Evolutionary conservation across 2,797 vertebrate genomes (phyloP), one percentile per base, ranked within the genome.

Genomic region (Balearica regulorum): DNA sequence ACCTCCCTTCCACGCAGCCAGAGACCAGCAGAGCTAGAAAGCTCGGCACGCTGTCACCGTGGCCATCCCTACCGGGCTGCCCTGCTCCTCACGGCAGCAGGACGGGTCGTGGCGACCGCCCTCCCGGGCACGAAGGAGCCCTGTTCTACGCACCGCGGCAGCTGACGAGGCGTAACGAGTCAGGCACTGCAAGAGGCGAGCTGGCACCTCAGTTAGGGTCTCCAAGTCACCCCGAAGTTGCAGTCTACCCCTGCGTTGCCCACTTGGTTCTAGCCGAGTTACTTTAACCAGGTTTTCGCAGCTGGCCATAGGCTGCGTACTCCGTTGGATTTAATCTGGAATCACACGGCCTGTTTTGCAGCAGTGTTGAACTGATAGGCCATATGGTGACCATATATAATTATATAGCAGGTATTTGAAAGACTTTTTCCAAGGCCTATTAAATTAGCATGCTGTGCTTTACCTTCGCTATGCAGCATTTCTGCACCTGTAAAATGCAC

Each of bases 1-100:
- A 55, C 15, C 46, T 55, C 33, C 62, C 26, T 75, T 58, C 68
- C 68, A 24, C 0, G 2, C 2, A 75, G 43, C 14, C 65, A 33
- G 44, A 31, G 41, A 9, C 55, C 29, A 21, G 0, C n/a, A 25
- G 24, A 58, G 51, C 29, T 14, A 24, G 19, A 37, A 37, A 16
- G 37, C 37, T 22, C 2, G 2, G 18, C 26, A n/a, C 11, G 5
- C 5, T 3, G 0, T 17, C 53, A 37, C n/a, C 20, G 2, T 1
- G 22, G 29, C 25, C 44, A 21, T 31, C 31, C n/a, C 25, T 11
- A 2, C 20, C 16, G 5, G 16, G 35, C 61, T 37, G 35, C 16
- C 46, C 55, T 6, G 20, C 70, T n/a, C 54, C 31, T 20, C 1
- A 25, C 0, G 1, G 57, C 71, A 64, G 69, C 43, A 11, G 54